Evolutionary conservation across 2,113 vertebrate genomes (phyloP), one percentile per base, ranked within the genome.

Genomic region (Hemichromis elongatus): DNA sequence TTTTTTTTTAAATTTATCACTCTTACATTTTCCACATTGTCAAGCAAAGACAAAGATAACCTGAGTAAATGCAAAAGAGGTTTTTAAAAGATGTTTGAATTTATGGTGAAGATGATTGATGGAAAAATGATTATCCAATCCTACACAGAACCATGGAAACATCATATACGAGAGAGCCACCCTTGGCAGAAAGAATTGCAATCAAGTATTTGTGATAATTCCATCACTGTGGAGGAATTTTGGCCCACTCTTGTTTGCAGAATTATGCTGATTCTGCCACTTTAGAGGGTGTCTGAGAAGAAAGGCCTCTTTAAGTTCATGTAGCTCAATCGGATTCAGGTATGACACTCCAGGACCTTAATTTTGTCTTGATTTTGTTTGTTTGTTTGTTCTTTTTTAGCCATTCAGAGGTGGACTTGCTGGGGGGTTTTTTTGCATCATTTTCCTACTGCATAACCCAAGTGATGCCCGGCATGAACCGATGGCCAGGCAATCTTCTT

Each of bases 381-480:
- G 0, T 6, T 3, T n/a, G n/a, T n/a, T 56, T 5, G 1, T 21
- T 40, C 0, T 21, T 13, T 66, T 21, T 66, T 1, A 66, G 33
- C n/a, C 18, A 12, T 63, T 37, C 30, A 21, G 7, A 66, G 35
- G n/a, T 42, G n/a, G 35, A 0, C 63, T 16, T 68, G 35, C 0
- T 68, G 63, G 1, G 14, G 63, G 24, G 3, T 1, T 68, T 24
- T 1, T 68, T 24, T 2, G 33, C 19, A 21, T 66, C 21, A 35
- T 33, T 61, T 28, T 61, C 16, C 9, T 61, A 33, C 16, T 7
- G 2, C 16, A 61, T 61, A 61, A 61, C 2, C 28, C 33, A 18
- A 61, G 28, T 10, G 16, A 33, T 61, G 28, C 57, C 28, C 5
- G 19, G 16, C 57, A 33, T 61, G 9, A 61, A 33, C 9, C 26